Evolutionary conservation across 2,888 invertebrate species (phyloP).

Genomic region (Himalopsyche tibetana): DNA sequence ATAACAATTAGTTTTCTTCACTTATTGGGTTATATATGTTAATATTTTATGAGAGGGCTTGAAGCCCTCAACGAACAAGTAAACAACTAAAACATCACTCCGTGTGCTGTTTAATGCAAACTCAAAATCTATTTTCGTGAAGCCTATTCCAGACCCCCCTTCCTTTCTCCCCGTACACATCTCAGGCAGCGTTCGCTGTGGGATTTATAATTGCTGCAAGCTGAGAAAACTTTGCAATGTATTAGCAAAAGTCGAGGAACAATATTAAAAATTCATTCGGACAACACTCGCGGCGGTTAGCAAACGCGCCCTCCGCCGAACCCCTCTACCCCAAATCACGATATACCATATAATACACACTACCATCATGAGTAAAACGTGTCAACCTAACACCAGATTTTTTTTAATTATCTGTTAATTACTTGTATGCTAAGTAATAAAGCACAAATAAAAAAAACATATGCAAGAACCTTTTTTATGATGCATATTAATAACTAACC

Average conservation of each 20-base stretch:
- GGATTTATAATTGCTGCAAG: constrained; percentile 51
- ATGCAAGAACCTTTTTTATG: no score
- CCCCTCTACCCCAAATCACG: not conserved
- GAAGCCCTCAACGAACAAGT: not conserved
- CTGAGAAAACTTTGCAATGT: constrained; percentile 54
- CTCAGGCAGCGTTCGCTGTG: constrained; percentile 23
- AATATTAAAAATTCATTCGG: constrained; percentile 60
- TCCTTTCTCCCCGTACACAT: not conserved
- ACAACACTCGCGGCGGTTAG: constrained; percentile 62
- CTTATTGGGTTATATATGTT: no score
- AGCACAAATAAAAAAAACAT: no score
- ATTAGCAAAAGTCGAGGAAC: constrained; percentile 56
- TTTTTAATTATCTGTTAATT: no score
- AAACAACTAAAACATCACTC: constrained; percentile 35
- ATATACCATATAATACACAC: not conserved
- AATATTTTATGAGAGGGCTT: no score
- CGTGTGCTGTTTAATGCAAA: constrained; percentile 27
- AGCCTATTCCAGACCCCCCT: not conserved
- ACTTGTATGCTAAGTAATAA: no score
- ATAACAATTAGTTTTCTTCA: no score
- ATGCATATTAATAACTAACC: no score
- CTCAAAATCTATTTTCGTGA: constrained; percentile 40
- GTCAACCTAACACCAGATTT: no score
- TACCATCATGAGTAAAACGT: no score
- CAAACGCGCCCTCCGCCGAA: constrained; percentile 26